Conservation (phyloP, 1,140 invertebrate species). For the Zaprionus nigranus region DNA sequence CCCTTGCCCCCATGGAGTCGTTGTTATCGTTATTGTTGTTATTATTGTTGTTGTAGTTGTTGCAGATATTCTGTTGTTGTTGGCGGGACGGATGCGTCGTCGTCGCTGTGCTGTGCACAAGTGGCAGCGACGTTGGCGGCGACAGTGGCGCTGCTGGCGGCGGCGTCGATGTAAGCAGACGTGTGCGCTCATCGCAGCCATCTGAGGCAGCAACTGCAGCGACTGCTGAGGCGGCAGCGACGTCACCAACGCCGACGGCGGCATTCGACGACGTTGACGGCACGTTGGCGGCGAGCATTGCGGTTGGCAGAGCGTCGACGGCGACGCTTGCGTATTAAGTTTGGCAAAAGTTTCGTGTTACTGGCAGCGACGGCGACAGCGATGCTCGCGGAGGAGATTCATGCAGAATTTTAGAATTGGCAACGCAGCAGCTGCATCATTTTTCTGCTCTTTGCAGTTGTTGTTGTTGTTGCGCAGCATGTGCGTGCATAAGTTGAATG, state of each 20-base stretch:
- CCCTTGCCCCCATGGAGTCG: slow-evolving; percentile 39
- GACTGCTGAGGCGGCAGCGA: slow-evolving; percentile 34
- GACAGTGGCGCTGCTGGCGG: slow-evolving; percentile 30
- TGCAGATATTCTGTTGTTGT: slow-evolving; percentile 31
- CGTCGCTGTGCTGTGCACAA: slow-evolving; percentile 55
- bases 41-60: slow-evolving; percentile 56
- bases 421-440: slow-evolving; percentile 45
- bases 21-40: slow-evolving; percentile 57
- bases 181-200: slow-evolving; percentile 68
- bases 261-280: slow-evolving; percentile 31
- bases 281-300: slow-evolving; percentile 58
- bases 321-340: slow-evolving; percentile 2
- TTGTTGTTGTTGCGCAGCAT: slow-evolving; percentile 54
- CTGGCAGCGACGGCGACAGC: slow-evolving; percentile 4
- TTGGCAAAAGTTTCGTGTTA: slow-evolving; percentile 32
- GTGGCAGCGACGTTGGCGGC: slow-evolving; percentile 65
- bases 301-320: slow-evolving; percentile 29
- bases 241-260: slow-evolving; percentile 1
- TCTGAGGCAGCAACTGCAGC: slow-evolving; percentile 30
- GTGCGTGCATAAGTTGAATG: slow-evolving; percentile 57
- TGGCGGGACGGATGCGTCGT: slow-evolving; percentile 57
- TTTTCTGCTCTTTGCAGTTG: slow-evolving; percentile 38
- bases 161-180: slow-evolving; percentile 36
- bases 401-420: slow-evolving; percentile 40
- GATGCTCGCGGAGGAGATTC: slow-evolving; percentile 33